Conservation (phyloP, 2,113 vertebrate genomes). For the Ptilorrhoa leucosticta region DNA sequence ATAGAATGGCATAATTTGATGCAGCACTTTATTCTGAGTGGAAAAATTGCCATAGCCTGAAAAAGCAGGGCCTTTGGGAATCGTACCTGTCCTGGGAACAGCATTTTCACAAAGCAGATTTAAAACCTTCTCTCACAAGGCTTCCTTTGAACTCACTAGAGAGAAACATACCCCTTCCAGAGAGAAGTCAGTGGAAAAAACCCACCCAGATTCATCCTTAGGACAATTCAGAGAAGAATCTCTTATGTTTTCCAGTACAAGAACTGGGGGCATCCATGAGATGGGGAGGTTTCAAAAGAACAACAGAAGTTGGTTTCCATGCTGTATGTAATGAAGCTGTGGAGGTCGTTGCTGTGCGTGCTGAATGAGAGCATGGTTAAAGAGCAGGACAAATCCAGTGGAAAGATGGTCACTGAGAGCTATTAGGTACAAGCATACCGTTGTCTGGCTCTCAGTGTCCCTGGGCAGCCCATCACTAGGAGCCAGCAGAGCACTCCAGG, state of each 20-base stretch:
- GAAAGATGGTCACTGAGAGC: not conserved
- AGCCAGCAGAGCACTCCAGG: not conserved
- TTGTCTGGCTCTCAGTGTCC: not conserved
- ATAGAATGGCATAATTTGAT: not conserved
- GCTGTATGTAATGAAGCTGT: fast-evolving
- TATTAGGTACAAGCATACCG: not conserved
- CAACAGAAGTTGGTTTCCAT: not conserved
- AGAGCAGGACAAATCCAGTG: not conserved
- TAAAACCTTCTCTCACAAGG: not conserved
- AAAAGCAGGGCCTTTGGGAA: not conserved
- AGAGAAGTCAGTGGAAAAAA: not conserved
- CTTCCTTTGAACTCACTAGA: not conserved
- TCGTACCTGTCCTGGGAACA: not conserved
- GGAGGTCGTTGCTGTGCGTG: not conserved
- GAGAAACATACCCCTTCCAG: not conserved
- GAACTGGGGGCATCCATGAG: not conserved
- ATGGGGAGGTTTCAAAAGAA: not conserved
- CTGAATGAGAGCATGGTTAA: not conserved
- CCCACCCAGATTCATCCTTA: not conserved
- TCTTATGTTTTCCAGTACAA: not conserved
- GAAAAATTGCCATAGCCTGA: not conserved
- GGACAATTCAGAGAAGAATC: not conserved
- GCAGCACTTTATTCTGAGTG: not conserved
- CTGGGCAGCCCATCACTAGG: not conserved
- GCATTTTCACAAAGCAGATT: not conserved